These are phyloP conservation scores for Apis laboriosa DNA, from an alignment of 1,140 invertebrate genomes.

Conservation along the genomic window DNA sequence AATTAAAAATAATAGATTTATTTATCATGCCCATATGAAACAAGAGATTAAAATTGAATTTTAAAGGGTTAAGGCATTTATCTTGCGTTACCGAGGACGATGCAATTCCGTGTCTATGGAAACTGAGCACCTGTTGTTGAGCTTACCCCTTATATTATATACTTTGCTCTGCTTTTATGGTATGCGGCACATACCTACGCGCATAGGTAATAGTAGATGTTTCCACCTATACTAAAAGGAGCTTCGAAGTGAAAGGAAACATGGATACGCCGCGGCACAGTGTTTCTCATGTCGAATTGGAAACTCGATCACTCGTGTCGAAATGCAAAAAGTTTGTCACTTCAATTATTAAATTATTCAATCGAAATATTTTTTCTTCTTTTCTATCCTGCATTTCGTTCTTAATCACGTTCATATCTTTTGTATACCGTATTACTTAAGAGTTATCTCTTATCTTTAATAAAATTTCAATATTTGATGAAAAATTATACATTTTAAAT, in stretches of 20 bases:
- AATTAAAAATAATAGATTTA: too few relatives aligned
- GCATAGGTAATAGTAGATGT: slow-evolving; percentile 64
- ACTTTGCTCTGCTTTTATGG: slow-evolving; percentile 58
- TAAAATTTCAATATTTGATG: too few relatives aligned
- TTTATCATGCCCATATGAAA: too few relatives aligned
- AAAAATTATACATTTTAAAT: too few relatives aligned
- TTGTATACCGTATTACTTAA: too few relatives aligned
- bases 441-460: too few relatives aligned
- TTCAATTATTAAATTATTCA: background rate
- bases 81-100: slow-evolving; percentile 30
- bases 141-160: slow-evolving; percentile 56
- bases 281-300: slow-evolving; percentile 52
- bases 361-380: too few relatives aligned
- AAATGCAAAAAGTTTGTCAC: background rate
- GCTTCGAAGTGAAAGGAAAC: slow-evolving; percentile 62
- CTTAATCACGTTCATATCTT: too few relatives aligned
- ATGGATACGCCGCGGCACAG: slow-evolving; percentile 49
- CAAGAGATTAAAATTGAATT: background rate
- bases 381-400: too few relatives aligned
- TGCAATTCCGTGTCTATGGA: slow-evolving; percentile 59
- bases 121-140: slow-evolving; percentile 61
- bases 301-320: background rate
- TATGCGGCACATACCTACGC: slow-evolving; percentile 52
- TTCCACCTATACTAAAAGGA: slow-evolving; percentile 64
- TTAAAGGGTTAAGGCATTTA: slow-evolving; percentile 17